Conservation (phyloP, 2,888 invertebrate genomes). For the Lithophane socia region DNA sequence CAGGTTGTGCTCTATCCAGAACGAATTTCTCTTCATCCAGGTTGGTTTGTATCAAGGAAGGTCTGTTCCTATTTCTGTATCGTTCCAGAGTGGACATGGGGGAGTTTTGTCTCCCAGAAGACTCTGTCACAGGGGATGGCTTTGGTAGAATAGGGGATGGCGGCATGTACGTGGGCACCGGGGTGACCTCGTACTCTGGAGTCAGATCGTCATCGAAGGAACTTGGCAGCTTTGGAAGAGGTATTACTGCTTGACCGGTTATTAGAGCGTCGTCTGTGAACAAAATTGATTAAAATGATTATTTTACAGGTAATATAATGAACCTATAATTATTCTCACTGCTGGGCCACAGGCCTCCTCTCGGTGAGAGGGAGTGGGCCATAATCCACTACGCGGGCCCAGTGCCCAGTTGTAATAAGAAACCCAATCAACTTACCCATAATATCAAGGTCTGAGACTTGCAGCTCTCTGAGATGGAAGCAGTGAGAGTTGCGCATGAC, state of each 20-base stretch:
- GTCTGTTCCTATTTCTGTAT: constrained; percentile 84
- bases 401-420: neutral
- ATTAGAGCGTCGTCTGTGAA: constrained; percentile 91
- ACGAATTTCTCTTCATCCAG: constrained; percentile 93
- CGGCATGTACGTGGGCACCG: constrained; percentile 79
- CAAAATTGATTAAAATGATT: constrained; percentile 4
- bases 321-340: no score
- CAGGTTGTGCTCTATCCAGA: constrained; percentile 92
- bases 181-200: constrained; percentile 80
- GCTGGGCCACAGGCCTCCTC: no score
- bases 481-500: constrained; percentile 93
- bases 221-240: constrained; percentile 91
- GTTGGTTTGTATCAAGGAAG: constrained; percentile 81
- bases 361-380: no score
- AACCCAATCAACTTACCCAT: constrained; percentile 79
- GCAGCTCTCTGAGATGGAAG: constrained; percentile 94
- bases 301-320: neutral
- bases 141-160: constrained; percentile 83
- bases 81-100: constrained; percentile 88
- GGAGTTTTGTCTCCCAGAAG: constrained; percentile 75
- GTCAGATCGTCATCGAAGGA: constrained; percentile 84
- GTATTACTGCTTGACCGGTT: constrained; percentile 91
- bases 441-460: constrained; percentile 86
- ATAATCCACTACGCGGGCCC: no score
- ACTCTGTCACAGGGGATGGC: constrained; percentile 72